A percentile compares a stretch with the other conserved stretches of the same genome.
Conservation (phyloP, 37 sponge, comb jelly and placozoan species). For the Cliona cf. orientalis region DNA sequence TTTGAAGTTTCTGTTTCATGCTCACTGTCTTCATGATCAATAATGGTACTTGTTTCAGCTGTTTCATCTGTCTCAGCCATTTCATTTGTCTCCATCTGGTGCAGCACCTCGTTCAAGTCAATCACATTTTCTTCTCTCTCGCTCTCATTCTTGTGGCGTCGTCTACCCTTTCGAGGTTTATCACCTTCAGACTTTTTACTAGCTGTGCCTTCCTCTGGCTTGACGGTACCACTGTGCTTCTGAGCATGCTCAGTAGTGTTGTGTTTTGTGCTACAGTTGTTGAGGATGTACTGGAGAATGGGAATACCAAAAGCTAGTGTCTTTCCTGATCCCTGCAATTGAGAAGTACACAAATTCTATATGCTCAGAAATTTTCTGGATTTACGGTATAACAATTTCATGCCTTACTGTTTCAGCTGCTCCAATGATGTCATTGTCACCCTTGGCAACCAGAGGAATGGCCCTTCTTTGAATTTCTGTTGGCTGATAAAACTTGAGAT, state of each 20-base stretch:
- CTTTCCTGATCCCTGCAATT: conserved; percentile 82
- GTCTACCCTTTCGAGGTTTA: not conserved
- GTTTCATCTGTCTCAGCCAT: not conserved
- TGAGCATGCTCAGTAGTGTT: not conserved
- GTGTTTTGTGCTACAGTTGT: not conserved
- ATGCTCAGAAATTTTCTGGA: not conserved
- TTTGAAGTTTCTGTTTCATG: not conserved
- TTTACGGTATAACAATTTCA: not conserved
- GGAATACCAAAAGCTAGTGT: conserved; percentile 96
- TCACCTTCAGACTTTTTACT: not conserved
- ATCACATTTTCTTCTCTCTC: conserved; percentile 3
- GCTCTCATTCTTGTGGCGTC: not conserved
- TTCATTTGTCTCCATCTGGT: not conserved
- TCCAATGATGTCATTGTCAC: conserved; percentile 85
- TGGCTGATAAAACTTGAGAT: conserved; percentile 75
- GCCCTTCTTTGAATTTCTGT: conserved; percentile 87
- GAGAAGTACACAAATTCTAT: not conserved
- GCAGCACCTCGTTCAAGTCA: conserved; percentile 53
- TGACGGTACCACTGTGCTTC: not conserved
- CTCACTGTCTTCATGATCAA: not conserved
- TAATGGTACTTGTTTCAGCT: not conserved
- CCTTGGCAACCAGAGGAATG: conserved; percentile 74
- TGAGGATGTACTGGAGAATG: conserved; percentile 77
- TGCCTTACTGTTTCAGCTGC: conserved; percentile 93
- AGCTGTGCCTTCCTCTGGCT: not conserved